Conservation (phyloP, 1,140 invertebrate species). For the Galleria mellonella region DNA sequence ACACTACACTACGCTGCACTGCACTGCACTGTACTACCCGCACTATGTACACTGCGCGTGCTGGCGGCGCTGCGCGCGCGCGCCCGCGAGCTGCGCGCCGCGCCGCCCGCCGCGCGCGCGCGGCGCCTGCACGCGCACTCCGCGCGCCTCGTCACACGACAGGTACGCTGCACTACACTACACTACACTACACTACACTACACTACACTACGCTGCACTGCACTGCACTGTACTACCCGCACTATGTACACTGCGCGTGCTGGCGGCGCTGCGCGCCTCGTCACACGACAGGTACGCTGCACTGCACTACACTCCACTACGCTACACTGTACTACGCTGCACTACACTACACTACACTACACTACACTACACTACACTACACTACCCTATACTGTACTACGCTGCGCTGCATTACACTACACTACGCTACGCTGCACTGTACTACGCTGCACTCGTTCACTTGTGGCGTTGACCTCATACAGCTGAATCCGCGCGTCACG, state of each 20-base stretch:
- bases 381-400: no score
- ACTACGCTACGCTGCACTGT: no score
- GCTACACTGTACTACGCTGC: no score
- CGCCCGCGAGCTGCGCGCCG: slow-evolving; percentile 87
- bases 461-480: no score
- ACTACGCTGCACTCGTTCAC: no score
- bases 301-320: neutral
- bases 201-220: neutral
- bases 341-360: neutral
- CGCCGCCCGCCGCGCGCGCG: slow-evolving; percentile 86
- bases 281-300: neutral
- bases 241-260: neutral
- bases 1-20: no score
- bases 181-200: neutral
- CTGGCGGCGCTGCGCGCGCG: slow-evolving; percentile 90
- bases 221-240: neutral
- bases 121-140: slow-evolving; percentile 84
- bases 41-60: no score
- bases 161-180: slow-evolving; percentile 64
- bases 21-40: no score
- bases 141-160: slow-evolving; percentile 83
- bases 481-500: no score
- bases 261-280: slow-evolving; percentile 81
- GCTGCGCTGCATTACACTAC: no score
- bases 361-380: neutral